Percentiles rank a stretch among this genome's conserved stretches.
phyloP scores from a whole-genome alignment of 2,888 invertebrate species.

The Drosophila mettleri region DNA sequence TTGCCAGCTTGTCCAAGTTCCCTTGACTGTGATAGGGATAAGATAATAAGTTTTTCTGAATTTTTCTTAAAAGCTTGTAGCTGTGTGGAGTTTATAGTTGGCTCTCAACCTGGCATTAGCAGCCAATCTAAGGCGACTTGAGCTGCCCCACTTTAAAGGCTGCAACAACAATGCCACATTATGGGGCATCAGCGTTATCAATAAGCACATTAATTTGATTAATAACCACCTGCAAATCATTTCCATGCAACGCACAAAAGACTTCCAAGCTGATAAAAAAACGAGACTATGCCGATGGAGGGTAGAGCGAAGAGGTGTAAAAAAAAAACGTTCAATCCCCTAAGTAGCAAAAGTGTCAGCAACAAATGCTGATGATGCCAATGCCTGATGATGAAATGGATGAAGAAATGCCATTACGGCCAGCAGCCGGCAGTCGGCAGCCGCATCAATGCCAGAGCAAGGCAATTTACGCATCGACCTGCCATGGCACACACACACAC shows the following conservation, averaged over 20 bases:
- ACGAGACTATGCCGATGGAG: too few species aligned
- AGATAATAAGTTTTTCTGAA: constrained; percentile 60
- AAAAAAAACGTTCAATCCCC: constrained; percentile 44
- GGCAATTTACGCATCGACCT: constrained; percentile 75
- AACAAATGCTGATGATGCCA: constrained; percentile 77
- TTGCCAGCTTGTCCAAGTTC: constrained; percentile 38
- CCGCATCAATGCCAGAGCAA: constrained; percentile 63
- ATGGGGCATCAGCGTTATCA: constrained; percentile 74
- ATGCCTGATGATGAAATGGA: constrained; percentile 54
- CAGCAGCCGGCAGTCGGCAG: constrained; percentile 33
- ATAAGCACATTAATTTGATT: constrained; percentile 83
- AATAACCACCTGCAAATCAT: constrained; percentile 84
- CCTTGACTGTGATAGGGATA: constrained; percentile 58
- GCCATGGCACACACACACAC: constrained; percentile 14
- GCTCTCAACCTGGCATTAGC: constrained; percentile 30
- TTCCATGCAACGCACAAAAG: constrained; percentile 76
- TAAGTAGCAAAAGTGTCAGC: constrained; percentile 78
- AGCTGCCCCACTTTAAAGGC: constrained; percentile 32
- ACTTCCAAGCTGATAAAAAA: constrained; percentile 61
- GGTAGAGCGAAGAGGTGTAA: background rate
- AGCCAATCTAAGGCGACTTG: constrained; percentile 2
- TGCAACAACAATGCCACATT: constrained; percentile 51
- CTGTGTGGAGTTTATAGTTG: constrained; percentile 33
- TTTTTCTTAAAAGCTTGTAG: constrained; percentile 63
- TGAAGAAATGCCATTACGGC: constrained; percentile 77